Base-by-base conservation (phyloP, 2,797 vertebrate genomes). In the Sebastiscus albofasciatus region DNA sequence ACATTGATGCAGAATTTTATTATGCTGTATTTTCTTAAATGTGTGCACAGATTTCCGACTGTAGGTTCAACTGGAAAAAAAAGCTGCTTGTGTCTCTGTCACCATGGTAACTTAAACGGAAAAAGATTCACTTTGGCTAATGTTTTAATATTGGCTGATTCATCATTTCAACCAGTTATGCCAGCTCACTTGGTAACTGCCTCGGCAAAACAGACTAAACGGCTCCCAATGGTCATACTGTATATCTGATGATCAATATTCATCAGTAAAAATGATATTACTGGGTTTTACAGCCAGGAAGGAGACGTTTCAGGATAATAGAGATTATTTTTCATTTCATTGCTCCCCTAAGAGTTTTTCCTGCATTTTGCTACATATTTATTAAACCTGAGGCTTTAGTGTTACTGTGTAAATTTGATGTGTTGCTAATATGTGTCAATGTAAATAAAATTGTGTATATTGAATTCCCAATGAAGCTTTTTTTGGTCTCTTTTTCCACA, bases 361-460 rank as follows among this genome's bases (percentile, higher is more conserved):
- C 75, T 86, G 75, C 82, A 84, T 91, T 92, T 88, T 90, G 83
- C 83, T 91, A 77, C 87, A 90, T 96, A 95, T 96, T 96, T 96
- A 95, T 95, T 94, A 88, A 90, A 94, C 52, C 60, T 36, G 54
- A 82, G 77, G 86, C 89, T 91, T 90, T 90, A 90, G 84, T 90
- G 82, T 86, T 93, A 84, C 82, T 88, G 80, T 94, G 85, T 91
- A 94, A 67, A 94, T 89, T 78, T 87, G 81, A 89, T 90, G 89
- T 92, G 82, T 91, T 93, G 81, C 87, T 90, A 76, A 92, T 89
- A 91, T 62, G 82, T 93, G 90, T 95, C 88, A 92, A 82, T 95
- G 94, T 95, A 95, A 96, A 96, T 96, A 95, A 96, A 95, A 89
- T 61, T 90, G 72, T 92, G 84, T 86, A 91, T 82, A 90, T 84